Conservation (phyloP, 1,140 invertebrate genomes). For the Zaprionus gabonicus region DNA sequence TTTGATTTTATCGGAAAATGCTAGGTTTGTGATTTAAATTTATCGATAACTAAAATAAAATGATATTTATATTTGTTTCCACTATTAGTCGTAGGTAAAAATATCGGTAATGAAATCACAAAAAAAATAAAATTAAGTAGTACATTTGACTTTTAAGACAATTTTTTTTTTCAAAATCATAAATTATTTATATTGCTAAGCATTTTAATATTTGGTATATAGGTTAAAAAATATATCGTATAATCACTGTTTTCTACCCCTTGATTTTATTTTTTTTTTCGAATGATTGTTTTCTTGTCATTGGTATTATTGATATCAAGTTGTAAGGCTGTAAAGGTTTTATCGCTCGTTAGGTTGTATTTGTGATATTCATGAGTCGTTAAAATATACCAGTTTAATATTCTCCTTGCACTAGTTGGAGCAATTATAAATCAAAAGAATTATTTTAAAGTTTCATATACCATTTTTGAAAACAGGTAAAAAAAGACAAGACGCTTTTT, state of each 20-base stretch:
- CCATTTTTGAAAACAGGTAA: slow-evolving; percentile 25
- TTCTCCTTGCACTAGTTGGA: slow-evolving; percentile 22
- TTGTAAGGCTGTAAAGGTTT: slow-evolving; percentile 69
- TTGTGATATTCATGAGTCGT: slow-evolving; percentile 48
- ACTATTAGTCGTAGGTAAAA: background rate
- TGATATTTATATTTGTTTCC: background rate
- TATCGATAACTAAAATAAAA: background rate
- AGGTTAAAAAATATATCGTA: slow-evolving; percentile 1
- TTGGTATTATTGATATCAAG: slow-evolving; percentile 77
- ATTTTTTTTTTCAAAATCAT: too few relatives aligned
- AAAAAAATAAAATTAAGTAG: background rate
- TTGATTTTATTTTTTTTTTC: slow-evolving; percentile 25
- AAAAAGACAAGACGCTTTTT: background rate
- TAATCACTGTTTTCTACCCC: slow-evolving; percentile 8
- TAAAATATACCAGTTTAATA: slow-evolving; percentile 35
- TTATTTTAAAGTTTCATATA: slow-evolving; percentile 25
- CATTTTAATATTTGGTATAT: background rate
- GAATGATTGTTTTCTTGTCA: slow-evolving; percentile 35
- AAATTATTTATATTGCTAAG: background rate
- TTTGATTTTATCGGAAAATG: too few relatives aligned
- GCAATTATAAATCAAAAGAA: slow-evolving; percentile 22
- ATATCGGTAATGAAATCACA: background rate
- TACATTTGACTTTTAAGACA: background rate
- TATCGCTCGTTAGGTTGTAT: slow-evolving; percentile 58
- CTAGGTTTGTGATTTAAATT: background rate